These are phyloP conservation scores for Dicyrtomina minuta DNA, from an alignment of 2,888 invertebrate genomes.

Conservation along the genomic window DNA sequence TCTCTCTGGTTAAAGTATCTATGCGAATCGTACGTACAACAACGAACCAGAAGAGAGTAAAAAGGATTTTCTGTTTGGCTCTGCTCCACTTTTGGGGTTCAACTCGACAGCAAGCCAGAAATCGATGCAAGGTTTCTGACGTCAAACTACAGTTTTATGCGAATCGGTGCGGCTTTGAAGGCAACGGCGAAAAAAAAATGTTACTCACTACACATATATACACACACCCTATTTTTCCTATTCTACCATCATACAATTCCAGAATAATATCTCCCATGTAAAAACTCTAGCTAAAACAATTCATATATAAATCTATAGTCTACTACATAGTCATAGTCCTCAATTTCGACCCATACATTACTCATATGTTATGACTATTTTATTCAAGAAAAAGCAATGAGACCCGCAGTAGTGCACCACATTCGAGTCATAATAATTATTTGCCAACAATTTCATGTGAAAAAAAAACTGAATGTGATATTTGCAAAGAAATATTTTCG, in stretches of 20 bases:
- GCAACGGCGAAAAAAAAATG: constrained; percentile 6
- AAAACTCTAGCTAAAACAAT: background rate
- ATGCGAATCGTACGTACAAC: background rate
- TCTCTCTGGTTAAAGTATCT: too few relatives aligned
- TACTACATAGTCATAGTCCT: too few relatives aligned
- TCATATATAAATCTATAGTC: background rate
- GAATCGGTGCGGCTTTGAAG: constrained; percentile 26
- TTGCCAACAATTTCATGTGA: too few relatives aligned
- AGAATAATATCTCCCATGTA: too few relatives aligned
- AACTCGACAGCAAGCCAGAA: constrained; percentile 19
- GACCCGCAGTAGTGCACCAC: too few relatives aligned
- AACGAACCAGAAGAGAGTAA: background rate
- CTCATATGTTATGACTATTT: too few relatives aligned
- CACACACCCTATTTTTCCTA: background rate
- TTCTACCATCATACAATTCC: background rate
- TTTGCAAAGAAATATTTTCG: too few relatives aligned
- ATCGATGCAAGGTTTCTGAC: constrained; percentile 35
- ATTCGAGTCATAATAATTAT: too few relatives aligned
- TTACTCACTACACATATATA: background rate
- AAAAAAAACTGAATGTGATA: too few relatives aligned
- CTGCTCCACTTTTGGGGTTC: constrained; percentile 31
- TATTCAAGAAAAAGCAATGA: too few relatives aligned
- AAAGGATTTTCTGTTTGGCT: constrained; percentile 28
- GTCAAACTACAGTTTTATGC: constrained; percentile 32
- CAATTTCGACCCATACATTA: too few relatives aligned